These are phyloP conservation scores for Drosophila affinis DNA, from an alignment of 2,888 invertebrate genomes.

Conservation along the genomic window DNA sequence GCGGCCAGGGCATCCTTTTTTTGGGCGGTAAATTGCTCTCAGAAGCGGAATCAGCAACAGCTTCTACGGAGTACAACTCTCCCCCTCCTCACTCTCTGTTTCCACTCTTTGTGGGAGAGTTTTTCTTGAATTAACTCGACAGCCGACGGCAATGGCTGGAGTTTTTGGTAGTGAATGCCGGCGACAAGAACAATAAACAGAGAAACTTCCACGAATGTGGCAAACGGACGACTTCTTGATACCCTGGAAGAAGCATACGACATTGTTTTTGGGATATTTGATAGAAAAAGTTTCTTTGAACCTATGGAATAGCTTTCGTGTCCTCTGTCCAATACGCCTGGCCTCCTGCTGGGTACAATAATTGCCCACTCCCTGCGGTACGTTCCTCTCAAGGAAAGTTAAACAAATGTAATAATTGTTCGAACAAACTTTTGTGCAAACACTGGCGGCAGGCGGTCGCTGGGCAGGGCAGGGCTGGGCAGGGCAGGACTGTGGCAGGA, in stretches of 20 bases:
- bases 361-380: conserved; percentile 48
- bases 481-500: conserved; percentile 1
- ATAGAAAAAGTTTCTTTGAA: too few relatives aligned
- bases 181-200: conserved; percentile 52
- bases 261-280: background rate
- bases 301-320: background rate
- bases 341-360: conserved; percentile 17
- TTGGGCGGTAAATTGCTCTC: conserved; percentile 29
- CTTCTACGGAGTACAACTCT: conserved; percentile 20
- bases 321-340: background rate
- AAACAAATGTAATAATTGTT: conserved; percentile 80
- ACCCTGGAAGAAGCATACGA: background rate
- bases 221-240: background rate
- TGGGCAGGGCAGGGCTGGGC: conserved; percentile 2
- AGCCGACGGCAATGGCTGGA: conserved; percentile 41
- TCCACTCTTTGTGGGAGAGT: conserved; percentile 45
- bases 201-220: background rate
- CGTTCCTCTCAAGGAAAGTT: conserved; percentile 56
- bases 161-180: conserved; percentile 22
- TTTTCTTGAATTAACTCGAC: conserved; percentile 79
- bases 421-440: conserved; percentile 74
- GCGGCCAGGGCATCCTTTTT: conserved; percentile 51
- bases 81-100: conserved; percentile 25
- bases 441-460: conserved; percentile 49
- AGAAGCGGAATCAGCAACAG: conserved; percentile 42